Base-by-base conservation (phyloP, 1,140 invertebrate genomes). In the Riptortus pedestris region DNA sequence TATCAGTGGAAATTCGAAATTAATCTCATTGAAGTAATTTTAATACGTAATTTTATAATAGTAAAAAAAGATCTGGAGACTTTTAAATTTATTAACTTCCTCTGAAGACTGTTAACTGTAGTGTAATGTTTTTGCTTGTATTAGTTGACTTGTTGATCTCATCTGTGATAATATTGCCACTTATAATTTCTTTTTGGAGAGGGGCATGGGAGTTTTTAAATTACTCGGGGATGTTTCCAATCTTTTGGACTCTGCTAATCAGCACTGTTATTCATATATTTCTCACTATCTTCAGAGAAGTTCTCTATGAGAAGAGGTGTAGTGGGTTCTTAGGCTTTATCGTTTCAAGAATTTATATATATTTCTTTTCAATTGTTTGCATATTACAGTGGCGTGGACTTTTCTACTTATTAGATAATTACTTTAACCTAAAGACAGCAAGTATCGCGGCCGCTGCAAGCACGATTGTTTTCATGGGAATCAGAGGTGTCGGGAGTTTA, bases 401-500 rank as follows among this genome's bases (percentile, higher is more conserved):
- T 24, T 75, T 82, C 31, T 79, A 80, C 67, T n/a, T 61, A 67
- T 0, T 70, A 72, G 55, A 73, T 79, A 9, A 73, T 70, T 24
- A n/a, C 69, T 73, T 28, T 67, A 71, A 22, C 69, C 68, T 69
- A 60, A 64, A 18, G 63, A 68, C n/a, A 69, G 68, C 4, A 31
- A 38, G 63, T 71, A 58, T 67, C 73, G 33, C 20, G 72, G 64
- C 72, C 69, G 60, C 73, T 70, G 9, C 72, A 61, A 31, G 71
- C 71, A 20, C 75, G 66, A 2, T 67, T 69, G 7, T 67, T 24
- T 66, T 69, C 68, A 14, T 71, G 69, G 60, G 73, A 2, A 70
- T 84, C 2, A 74, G 80, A 24, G 75, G 74, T 2, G 69, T 82
- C 0, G 74, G 79, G 47, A 86, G 84, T 68, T 69, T 84, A 2